Percentiles rank a stretch among this genome's conserved stretches.
Conservation (phyloP, 2,797 vertebrate genomes). For the Propithecus perrieri region DNA sequence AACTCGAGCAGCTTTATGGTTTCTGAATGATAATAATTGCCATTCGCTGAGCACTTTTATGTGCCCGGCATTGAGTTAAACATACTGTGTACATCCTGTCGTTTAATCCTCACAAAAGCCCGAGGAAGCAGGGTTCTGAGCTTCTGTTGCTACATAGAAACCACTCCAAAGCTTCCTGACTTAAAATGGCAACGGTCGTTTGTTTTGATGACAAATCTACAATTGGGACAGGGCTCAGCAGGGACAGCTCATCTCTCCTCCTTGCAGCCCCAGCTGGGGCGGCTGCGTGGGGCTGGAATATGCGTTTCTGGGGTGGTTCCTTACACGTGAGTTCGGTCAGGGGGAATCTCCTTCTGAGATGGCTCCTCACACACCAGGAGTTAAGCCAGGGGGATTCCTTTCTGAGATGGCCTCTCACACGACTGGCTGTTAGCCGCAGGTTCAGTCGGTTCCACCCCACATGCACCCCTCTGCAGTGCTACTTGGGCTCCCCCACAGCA, state of each 20-base stretch:
- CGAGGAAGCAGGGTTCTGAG: neutral
- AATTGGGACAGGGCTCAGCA: neutral
- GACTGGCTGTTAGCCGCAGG: neutral
- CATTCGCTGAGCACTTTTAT: neutral
- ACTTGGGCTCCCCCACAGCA: neutral
- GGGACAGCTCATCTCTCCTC: neutral
- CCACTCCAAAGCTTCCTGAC: neutral
- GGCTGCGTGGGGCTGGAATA: neutral
- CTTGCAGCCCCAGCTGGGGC: neutral
- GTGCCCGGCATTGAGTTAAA: neutral
- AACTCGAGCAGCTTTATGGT: slow-evolving; percentile 11
- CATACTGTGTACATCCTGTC: neutral
- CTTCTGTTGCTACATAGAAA: neutral
- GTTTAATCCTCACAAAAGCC: neutral
- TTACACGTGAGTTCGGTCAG: neutral
- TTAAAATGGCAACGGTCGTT: neutral
- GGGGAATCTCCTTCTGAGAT: neutral
- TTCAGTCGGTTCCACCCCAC: neutral
- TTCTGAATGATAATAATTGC: neutral
- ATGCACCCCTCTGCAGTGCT: accelerated
- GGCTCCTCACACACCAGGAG: neutral
- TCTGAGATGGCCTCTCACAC: neutral
- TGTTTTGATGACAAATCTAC: neutral
- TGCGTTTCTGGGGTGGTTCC: neutral
- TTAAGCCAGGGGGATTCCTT: neutral